These are phyloP conservation scores for Typhlomys cinereus DNA, from an alignment of 2,113 vertebrate genomes.

Conservation along the genomic window DNA sequence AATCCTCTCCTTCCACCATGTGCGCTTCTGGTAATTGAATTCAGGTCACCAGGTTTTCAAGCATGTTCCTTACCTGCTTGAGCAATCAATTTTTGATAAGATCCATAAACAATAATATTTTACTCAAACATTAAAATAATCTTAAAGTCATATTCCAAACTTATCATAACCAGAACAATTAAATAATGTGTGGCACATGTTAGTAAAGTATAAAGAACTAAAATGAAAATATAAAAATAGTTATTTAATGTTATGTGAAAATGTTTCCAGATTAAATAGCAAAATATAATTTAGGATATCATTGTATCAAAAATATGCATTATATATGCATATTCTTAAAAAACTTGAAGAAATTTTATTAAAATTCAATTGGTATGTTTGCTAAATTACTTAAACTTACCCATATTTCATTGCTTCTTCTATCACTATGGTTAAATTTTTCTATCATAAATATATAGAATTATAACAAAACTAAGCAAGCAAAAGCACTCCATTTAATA, in stretches of 20 bases:
- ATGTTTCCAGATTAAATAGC: neutral
- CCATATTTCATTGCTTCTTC: slow-evolving; percentile 40
- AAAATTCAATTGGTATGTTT: neutral
- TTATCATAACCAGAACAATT: neutral
- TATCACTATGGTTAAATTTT: neutral
- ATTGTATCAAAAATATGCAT: neutral
- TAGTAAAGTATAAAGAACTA: neutral
- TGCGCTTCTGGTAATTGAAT: too few relatives aligned
- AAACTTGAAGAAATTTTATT: neutral
- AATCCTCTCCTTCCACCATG: too few relatives aligned
- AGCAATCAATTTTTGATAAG: neutral
- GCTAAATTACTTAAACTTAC: neutral
- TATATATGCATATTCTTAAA: neutral
- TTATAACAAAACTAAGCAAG: neutral
- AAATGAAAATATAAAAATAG: neutral
- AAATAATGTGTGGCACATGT: neutral
- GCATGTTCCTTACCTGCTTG: too few relatives aligned
- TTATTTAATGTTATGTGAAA: neutral
- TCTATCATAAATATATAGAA: neutral
- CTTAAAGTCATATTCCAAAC: neutral
- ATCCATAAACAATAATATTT: neutral
- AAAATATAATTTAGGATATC: slow-evolving; percentile 37
- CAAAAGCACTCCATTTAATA: neutral
- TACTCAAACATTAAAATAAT: neutral
- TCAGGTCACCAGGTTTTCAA: too few relatives aligned